Evolutionary conservation across 2,888 invertebrate genomes (phyloP).

Genomic region (Erebia aethiops): DNA sequence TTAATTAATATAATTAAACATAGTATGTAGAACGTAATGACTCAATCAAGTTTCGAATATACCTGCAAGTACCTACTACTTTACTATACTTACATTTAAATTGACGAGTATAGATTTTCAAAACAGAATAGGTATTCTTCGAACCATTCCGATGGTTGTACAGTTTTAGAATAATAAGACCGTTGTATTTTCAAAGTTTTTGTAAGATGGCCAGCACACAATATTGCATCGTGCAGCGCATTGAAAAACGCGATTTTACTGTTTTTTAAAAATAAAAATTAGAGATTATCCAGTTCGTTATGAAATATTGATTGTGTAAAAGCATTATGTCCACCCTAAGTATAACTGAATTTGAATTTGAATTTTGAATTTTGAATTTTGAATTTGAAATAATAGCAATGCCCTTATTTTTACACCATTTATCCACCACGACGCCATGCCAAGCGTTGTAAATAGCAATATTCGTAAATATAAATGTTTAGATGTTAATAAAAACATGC

Average conservation of each 20-base stretch:
- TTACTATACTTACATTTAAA: slow-evolving; percentile 22
- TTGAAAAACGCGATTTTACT: neutral
- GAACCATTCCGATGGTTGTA: slow-evolving; percentile 35
- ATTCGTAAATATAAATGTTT: too few species aligned
- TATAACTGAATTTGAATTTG: neutral
- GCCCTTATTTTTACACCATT: too few species aligned
- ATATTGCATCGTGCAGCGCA: neutral
- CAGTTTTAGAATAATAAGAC: slow-evolving; percentile 19
- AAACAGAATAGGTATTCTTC: neutral
- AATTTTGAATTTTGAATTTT: too few species aligned
- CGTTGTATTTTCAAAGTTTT: slow-evolving; percentile 28
- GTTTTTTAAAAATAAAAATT: neutral
- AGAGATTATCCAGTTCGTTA: neutral
- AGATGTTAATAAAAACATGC: too few species aligned
- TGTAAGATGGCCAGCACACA: neutral
- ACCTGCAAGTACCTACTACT: neutral
- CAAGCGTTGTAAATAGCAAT: too few species aligned
- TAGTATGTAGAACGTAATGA: slow-evolving; percentile 5
- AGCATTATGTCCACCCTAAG: neutral
- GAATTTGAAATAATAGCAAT: neutral
- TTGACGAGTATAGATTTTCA: slow-evolving; percentile 36
- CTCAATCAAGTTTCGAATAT: slow-evolving; percentile 15
- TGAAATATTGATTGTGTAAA: neutral
- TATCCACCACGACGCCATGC: too few species aligned
- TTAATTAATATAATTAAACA: neutral